phyloP scores from a whole-genome alignment of 2,797 vertebrate genomes.

The Astyanax mexicanus region DNA sequence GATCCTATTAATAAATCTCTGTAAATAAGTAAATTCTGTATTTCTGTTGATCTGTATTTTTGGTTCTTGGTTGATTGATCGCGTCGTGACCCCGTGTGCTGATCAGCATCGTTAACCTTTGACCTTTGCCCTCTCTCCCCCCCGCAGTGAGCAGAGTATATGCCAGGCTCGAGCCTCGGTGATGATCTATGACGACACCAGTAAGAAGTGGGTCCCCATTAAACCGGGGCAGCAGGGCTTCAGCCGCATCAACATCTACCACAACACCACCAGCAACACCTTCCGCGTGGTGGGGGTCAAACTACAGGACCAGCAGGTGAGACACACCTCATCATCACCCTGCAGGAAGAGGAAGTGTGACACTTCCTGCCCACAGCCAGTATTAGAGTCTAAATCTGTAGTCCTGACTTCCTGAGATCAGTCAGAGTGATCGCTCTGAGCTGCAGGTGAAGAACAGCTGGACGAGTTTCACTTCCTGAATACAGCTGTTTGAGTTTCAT shows the following conservation, averaged over 20 bases:
- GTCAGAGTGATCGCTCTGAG: not conserved
- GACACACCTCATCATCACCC: constrained; percentile 53
- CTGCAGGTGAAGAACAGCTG: not conserved
- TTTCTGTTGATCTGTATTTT: not conserved
- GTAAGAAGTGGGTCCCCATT: constrained; percentile 99
- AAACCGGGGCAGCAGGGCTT: constrained; percentile 98
- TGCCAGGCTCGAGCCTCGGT: constrained; percentile 99
- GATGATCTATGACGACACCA: constrained; percentile 99
- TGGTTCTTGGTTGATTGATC: not conserved
- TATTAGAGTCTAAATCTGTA: not conserved
- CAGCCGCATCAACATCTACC: constrained; percentile 99
- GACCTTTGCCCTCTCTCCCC: constrained; percentile 28
- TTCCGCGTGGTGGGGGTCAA: constrained; percentile 98
- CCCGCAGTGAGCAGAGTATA: constrained; percentile 96
- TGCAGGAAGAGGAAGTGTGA: not conserved
- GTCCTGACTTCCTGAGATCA: not conserved
- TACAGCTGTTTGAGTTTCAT: not conserved
- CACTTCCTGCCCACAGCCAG: not conserved
- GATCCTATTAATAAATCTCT: not conserved
- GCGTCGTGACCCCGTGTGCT: not conserved
- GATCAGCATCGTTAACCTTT: constrained; percentile 6
- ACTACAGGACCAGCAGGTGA: constrained; percentile 98
- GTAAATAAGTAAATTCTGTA: not conserved
- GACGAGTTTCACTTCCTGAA: not conserved
- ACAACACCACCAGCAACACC: constrained; percentile 91